Conservation (phyloP, 2,888 invertebrate genomes). For the Branchellion lobata region DNA sequence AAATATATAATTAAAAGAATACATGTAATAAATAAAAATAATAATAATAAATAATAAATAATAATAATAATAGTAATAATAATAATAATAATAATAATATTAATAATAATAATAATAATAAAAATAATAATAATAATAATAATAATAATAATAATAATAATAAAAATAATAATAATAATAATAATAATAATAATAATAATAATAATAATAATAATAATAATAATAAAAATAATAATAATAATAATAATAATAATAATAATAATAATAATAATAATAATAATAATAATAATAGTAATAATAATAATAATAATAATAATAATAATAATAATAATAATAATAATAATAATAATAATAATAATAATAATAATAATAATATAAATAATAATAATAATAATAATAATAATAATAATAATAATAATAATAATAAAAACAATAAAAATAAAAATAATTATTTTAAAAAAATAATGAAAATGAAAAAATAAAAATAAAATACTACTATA, state of each 20-base stretch:
- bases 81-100: conserved; percentile 8
- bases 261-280: conserved; percentile 1
- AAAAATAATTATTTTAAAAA: background rate
- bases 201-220: conserved; percentile 17
- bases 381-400: conserved; percentile 9
- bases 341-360: conserved; percentile 17
- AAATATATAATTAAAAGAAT: too few relatives aligned
- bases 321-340: background rate
- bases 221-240: background rate
- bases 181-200: conserved; percentile 8
- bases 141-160: conserved; percentile 15
- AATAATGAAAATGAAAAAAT: background rate
- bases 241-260: conserved; percentile 1
- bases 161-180: conserved; percentile 19
- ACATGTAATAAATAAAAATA: too few relatives aligned
- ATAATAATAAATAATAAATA: too few relatives aligned
- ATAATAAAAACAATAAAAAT: background rate
- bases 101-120: conserved; percentile 38
- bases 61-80: conserved; percentile 3
- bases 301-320: conserved; percentile 3
- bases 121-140: conserved; percentile 7
- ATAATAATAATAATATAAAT: background rate
- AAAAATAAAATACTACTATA: background rate
- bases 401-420: background rate
- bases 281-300: conserved; percentile 1